phyloP scores from a whole-genome alignment of 1,140 invertebrate species.

The Trichomalopsis sarcophagae region DNA sequence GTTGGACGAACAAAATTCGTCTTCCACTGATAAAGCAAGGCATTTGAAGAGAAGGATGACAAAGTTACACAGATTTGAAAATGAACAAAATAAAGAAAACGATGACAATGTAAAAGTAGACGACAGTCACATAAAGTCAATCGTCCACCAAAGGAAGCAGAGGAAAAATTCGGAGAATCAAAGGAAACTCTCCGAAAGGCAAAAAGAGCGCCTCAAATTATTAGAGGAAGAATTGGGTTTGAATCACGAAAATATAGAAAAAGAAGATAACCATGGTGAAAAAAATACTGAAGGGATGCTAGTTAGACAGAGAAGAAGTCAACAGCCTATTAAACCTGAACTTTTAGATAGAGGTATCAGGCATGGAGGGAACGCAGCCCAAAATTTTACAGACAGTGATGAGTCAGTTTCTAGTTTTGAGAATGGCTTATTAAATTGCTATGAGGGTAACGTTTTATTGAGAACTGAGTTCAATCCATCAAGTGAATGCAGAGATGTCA shows the following conservation, averaged over 20 bases:
- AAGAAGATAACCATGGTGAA: slow-evolving; percentile 56
- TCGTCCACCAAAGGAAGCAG: slow-evolving; percentile 15
- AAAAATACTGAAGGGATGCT: slow-evolving; percentile 45
- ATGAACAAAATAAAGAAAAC: slow-evolving; percentile 60
- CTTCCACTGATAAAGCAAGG: slow-evolving; percentile 56
- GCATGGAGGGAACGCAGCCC: slow-evolving; percentile 79
- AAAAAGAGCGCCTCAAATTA: slow-evolving; percentile 40
- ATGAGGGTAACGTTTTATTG: slow-evolving; percentile 82
- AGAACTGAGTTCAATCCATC: slow-evolving; percentile 81
- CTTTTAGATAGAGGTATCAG: slow-evolving; percentile 83
- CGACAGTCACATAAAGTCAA: slow-evolving; percentile 41
- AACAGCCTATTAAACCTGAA: slow-evolving; percentile 73
- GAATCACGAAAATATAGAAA: slow-evolving; percentile 68
- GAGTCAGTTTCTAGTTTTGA: slow-evolving; percentile 86
- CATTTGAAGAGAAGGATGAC: slow-evolving; percentile 52
- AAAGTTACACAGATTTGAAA: slow-evolving; percentile 32
- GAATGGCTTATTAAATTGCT: slow-evolving; percentile 83
- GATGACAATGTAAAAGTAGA: slow-evolving; percentile 68
- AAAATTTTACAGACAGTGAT: slow-evolving; percentile 77
- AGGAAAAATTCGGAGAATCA: slow-evolving; percentile 18
- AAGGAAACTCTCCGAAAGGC: slow-evolving; percentile 17
- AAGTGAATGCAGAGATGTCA: slow-evolving; percentile 79
- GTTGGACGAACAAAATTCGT: slow-evolving; percentile 27
- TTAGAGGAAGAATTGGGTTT: slow-evolving; percentile 56
- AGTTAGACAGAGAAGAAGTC: slow-evolving; percentile 71